Conservation (phyloP, 2,113 vertebrate species). For the Cyprinus carpio region DNA sequence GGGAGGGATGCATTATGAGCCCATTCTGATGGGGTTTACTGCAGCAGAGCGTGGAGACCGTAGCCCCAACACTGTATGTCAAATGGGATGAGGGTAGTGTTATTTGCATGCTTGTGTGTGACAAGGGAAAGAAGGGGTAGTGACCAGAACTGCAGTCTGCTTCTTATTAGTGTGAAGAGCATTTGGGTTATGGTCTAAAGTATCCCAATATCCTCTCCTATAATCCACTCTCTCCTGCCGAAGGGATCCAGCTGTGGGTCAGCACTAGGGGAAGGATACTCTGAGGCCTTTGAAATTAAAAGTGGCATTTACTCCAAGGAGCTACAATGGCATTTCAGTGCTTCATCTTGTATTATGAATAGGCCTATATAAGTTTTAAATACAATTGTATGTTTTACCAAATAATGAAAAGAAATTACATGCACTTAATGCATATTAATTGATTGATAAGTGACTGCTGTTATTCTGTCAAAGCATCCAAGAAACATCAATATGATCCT, state of each 20-base stretch:
- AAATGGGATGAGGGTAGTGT: background rate
- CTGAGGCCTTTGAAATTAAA: slow-evolving; percentile 5
- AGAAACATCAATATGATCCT: background rate
- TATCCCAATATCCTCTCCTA: slow-evolving; percentile 44
- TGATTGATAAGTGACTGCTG: background rate
- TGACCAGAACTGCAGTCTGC: slow-evolving; percentile 47
- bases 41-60: slow-evolving; percentile 12
- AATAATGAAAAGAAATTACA: background rate
- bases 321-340: background rate
- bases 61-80: background rate
- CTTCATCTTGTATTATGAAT: background rate
- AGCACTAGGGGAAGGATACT: background rate
- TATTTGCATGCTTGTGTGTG: slow-evolving; percentile 39
- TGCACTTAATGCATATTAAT: background rate
- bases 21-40: slow-evolving; percentile 2
- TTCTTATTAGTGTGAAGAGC: slow-evolving; percentile 49
- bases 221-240: slow-evolving; percentile 29
- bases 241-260: slow-evolving; percentile 39
- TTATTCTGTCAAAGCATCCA: background rate
- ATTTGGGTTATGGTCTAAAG: slow-evolving; percentile 34
- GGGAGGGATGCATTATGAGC: slow-evolving; percentile 17
- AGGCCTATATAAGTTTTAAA: background rate
- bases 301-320: background rate
- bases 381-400: background rate
- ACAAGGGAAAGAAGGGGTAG: slow-evolving; percentile 11